Conservation (phyloP, 2,797 vertebrate genomes). For the Myioborus melanocephalus region DNA sequence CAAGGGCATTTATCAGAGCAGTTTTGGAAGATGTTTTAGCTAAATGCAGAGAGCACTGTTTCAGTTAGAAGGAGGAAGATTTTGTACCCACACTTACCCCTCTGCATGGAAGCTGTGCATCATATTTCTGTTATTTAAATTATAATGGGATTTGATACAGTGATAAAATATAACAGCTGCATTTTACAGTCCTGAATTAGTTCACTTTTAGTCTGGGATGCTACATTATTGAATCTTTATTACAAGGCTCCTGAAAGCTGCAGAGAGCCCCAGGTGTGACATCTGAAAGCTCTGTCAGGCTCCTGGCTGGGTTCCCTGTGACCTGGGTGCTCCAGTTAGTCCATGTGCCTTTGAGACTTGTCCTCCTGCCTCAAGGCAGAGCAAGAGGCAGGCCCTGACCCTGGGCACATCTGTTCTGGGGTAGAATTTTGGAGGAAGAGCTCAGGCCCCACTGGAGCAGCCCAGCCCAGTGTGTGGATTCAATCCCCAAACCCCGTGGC, state of each 20-base stretch:
- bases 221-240: neutral
- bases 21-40: neutral
- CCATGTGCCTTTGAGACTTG: accelerated
- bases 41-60: neutral
- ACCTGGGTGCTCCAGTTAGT: neutral
- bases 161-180: neutral
- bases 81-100: neutral
- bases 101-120: neutral
- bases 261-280: neutral
- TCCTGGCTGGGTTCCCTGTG: neutral
- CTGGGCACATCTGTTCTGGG: neutral
- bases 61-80: neutral
- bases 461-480: accelerated
- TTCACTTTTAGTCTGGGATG: neutral
- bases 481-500: accelerated
- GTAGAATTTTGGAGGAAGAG: neutral
- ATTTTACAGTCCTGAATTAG: neutral
- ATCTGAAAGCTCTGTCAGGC: neutral
- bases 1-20: constrained; percentile 28
- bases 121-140: neutral
- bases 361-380: neutral
- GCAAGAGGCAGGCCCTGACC: neutral
- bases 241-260: neutral
- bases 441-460: neutral
- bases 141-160: neutral